Conservation (phyloP, 2,888 invertebrate species). For the Papilio elwesi region DNA sequence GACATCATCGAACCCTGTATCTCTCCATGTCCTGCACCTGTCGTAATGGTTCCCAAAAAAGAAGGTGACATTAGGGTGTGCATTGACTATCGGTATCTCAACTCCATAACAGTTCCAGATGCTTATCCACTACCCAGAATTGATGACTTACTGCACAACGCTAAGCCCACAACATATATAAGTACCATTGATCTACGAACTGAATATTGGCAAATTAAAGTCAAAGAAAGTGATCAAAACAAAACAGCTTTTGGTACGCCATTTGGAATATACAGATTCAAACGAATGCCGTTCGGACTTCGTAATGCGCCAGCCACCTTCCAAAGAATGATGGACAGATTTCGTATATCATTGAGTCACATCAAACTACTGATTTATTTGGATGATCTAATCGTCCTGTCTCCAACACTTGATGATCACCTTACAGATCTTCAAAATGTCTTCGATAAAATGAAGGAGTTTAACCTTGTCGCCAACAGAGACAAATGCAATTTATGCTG, state of each 20-base stretch:
- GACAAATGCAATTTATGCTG: no score
- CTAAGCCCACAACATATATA: conserved; percentile 51
- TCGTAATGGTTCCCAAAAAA: conserved; percentile 58
- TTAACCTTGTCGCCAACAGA: no score
- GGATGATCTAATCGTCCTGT: conserved; percentile 53
- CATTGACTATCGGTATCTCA: conserved; percentile 54
- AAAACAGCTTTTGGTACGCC: conserved; percentile 57
- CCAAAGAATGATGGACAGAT: conserved; percentile 52
- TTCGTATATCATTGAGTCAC: conserved; percentile 43
- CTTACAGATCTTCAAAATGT: conserved; percentile 45
- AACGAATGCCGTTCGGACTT: conserved; percentile 57
- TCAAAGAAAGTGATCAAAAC: conserved; percentile 48
- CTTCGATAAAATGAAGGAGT: no score
- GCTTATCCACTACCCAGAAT: conserved; percentile 62
- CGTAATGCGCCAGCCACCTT: conserved; percentile 56
- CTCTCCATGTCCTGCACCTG: conserved; percentile 58
- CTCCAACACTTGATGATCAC: conserved; percentile 47
- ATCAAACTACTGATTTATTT: conserved; percentile 48
- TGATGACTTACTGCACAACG: conserved; percentile 55
- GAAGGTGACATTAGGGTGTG: conserved; percentile 53
- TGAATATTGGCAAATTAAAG: conserved; percentile 51
- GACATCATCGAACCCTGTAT: conserved; percentile 46
- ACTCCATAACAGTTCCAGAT: conserved; percentile 47
- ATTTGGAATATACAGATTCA: conserved; percentile 53
- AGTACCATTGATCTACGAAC: conserved; percentile 48